A percentile compares a stretch with the other conserved stretches of the same genome.
These are phyloP conservation scores for Lycaon pictus DNA, from an alignment of 2,113 vertebrate genomes.

Conservation along the genomic window DNA sequence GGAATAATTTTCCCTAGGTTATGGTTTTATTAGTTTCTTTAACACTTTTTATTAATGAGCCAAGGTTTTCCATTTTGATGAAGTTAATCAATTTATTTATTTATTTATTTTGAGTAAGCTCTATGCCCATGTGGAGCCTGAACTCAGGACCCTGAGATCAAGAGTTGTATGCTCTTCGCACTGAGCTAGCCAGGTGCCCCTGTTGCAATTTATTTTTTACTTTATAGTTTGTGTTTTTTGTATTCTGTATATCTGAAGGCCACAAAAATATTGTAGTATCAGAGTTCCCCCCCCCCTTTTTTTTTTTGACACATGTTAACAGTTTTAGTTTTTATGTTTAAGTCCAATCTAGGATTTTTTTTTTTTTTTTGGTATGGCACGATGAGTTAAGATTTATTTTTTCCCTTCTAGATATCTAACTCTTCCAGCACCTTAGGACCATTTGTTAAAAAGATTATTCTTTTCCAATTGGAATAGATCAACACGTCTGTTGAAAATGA, in stretches of 20 bases:
- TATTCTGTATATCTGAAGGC: neutral
- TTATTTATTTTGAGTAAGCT: neutral
- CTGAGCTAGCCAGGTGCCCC: neutral
- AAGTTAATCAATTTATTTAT: neutral
- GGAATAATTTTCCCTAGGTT: neutral
- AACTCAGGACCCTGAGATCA: neutral
- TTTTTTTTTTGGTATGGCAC: neutral
- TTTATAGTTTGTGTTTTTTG: neutral
- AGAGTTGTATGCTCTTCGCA: neutral
- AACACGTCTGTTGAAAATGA: neutral
- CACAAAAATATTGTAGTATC: neutral
- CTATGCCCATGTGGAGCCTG: neutral
- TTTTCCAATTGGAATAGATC: neutral
- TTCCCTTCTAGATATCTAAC: neutral
- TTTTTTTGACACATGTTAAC: neutral
- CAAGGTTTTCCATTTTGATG: neutral
- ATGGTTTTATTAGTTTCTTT: neutral
- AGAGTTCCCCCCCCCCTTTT: rapidly evolving
- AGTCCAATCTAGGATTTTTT: neutral
- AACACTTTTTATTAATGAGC: neutral
- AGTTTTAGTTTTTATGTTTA: neutral
- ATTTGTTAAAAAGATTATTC: neutral
- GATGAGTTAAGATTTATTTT: neutral
- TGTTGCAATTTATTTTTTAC: neutral
- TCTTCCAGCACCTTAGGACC: neutral